Evolutionary conservation across 2,888 invertebrate species (phyloP), one percentile per base, ranked within the genome.

Genomic region (Coremacera marginata): DNA sequence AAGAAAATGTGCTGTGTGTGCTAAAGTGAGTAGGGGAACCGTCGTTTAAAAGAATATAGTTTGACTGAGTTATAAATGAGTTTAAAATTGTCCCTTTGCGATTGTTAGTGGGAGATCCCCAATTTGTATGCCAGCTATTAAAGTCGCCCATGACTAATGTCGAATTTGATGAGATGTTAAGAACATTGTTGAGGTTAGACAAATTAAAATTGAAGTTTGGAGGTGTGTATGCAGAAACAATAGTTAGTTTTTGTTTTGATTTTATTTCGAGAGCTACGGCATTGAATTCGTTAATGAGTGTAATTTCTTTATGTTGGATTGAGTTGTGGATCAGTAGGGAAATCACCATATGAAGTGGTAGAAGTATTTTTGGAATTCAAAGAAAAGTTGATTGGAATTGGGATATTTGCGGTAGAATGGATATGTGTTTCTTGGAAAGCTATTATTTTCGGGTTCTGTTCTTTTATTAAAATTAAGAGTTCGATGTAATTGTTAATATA

Each of bases 261-360:
- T 62, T 11, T 11, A 76, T 51, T 70, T 51, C 52, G 1, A 63
- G 19, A 7, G 62, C 70, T 51, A 70, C 19, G 11, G 70, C 31
- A 7, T 70, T 70, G 70, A 76, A 44, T 8, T 70, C 75, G 31
- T 60, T 75, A 49, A 25, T 75, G 8, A 75, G 22, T 19, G 27
- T 34, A 27, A 68, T 37, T 31, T 16, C 11, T 49, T 31, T 27
- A 62, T 63, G 55, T 52, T 76, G 63, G 0, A 76, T n/a, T 11
- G 70, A 76, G 25, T 70, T 62, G 51, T 76, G 76, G 7, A 75
- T 60, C 16, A 75, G 25, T 8, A 75, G 60, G 14, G 76, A 70
- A 2, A 70, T 63, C 76, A 19, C 70, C 70, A 63, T 37, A 76
- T 11, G 55, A 70, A 5, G 25, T n/a, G 16, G 57, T 63, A 16